phyloP scores from a whole-genome alignment of 2,113 vertebrate species.

The Struthio camelus region DNA sequence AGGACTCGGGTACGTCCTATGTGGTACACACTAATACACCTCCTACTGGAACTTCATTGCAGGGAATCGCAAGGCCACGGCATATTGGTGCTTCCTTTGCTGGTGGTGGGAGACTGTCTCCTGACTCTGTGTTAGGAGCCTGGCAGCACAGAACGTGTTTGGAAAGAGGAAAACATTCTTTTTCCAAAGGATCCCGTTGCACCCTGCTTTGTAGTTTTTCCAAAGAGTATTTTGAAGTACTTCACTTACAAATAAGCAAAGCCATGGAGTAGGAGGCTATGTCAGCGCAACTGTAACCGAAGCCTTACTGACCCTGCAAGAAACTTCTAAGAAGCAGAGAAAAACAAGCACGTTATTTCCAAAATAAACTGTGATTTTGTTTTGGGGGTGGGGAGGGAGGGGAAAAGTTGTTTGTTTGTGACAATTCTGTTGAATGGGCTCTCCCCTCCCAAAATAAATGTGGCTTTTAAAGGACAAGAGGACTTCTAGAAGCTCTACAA shows the following conservation, averaged over 20 bases:
- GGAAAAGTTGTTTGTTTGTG: background rate
- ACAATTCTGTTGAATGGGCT: background rate
- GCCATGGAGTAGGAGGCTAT: background rate
- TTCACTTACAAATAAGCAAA: background rate
- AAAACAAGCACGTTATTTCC: conserved; percentile 13
- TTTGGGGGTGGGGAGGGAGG: background rate
- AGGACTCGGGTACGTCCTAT: too few relatives aligned
- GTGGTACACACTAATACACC: background rate
- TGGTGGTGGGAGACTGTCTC: background rate
- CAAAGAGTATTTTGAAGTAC: background rate
- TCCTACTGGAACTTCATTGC: background rate
- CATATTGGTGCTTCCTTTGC: background rate
- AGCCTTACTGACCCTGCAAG: background rate
- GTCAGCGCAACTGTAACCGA: background rate
- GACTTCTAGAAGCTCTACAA: background rate
- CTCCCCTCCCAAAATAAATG: background rate
- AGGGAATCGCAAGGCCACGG: background rate
- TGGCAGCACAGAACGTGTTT: background rate
- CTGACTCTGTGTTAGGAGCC: background rate
- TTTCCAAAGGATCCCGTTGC: background rate
- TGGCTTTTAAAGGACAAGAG: background rate
- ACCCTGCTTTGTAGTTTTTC: background rate
- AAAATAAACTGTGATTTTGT: conserved; percentile 25
- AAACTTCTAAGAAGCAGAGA: background rate
- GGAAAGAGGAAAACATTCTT: background rate